Evolutionary conservation across 2,797 vertebrate species (phyloP).

Genomic region (Cephalopachus bancanus): DNA sequence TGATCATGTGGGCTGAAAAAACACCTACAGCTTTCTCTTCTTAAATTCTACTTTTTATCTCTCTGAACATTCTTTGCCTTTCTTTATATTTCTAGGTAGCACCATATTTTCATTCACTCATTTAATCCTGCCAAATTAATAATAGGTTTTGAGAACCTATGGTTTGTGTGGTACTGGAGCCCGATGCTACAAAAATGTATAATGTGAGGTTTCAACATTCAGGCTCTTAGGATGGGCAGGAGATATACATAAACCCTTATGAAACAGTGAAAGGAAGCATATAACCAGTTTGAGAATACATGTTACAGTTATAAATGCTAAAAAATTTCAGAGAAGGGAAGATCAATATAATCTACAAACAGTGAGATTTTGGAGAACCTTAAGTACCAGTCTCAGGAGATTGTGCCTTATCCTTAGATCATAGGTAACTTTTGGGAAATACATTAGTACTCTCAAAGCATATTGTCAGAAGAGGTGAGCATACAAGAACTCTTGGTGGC

Average conservation of each 20-base stretch:
- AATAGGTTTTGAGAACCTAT: not conserved
- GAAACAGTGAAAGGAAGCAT: not conserved
- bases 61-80: conserved; percentile 3
- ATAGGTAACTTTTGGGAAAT: not conserved
- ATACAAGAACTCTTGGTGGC: not conserved
- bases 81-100: conserved; percentile 2
- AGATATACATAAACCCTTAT: not conserved
- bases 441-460: not conserved
- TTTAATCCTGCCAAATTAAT: not conserved
- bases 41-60: not conserved
- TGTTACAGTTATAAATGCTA: conserved; percentile 15
- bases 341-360: conserved; percentile 18
- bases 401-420: not conserved
- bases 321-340: conserved; percentile 34
- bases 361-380: conserved; percentile 19
- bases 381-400: not conserved
- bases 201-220: not conserved
- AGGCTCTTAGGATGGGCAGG: not conserved
- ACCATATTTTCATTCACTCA: not conserved
- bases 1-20: conserved; percentile 26
- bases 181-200: not conserved
- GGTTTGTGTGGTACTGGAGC: not conserved
- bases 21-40: not conserved
- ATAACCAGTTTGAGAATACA: conserved; percentile 50
- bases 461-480: conserved; percentile 21